Evolutionary conservation across 2,113 vertebrate species (phyloP).

Genomic region (Serilophus lunatus): DNA sequence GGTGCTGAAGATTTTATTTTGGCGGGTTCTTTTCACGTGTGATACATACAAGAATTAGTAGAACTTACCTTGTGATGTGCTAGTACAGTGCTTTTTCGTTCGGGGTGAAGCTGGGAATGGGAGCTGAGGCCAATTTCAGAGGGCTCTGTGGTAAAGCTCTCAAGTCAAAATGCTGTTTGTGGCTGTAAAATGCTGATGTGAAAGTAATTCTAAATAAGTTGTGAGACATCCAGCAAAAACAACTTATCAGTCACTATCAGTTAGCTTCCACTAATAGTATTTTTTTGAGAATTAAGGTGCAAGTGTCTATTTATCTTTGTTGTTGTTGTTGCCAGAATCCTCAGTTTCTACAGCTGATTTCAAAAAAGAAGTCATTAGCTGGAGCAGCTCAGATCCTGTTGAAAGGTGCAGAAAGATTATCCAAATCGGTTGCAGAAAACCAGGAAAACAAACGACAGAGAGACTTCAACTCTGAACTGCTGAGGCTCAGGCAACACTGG

Average conservation of each 20-base stretch:
- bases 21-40: rapidly evolving
- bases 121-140: background rate
- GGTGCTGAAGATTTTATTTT: background rate
- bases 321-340: slow-evolving; percentile 73
- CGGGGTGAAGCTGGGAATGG: background rate
- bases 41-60: rapidly evolving
- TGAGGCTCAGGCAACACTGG: slow-evolving; percentile 95
- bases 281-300: background rate
- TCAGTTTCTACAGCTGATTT: slow-evolving; percentile 91
- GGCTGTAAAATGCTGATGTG: rapidly evolving
- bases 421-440: slow-evolving; percentile 90
- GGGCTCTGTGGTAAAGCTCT: background rate
- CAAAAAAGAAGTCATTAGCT: slow-evolving; percentile 93
- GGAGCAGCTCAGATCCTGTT: slow-evolving; percentile 92
- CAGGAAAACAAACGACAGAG: slow-evolving; percentile 92
- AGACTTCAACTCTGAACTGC: slow-evolving; percentile 95
- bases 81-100: background rate
- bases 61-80: background rate
- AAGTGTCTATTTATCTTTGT: background rate
- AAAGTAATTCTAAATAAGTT: background rate
- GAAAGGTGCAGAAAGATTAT: slow-evolving; percentile 93
- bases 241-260: background rate
- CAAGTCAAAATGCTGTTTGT: background rate
- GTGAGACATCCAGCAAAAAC: background rate
- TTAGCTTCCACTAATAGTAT: background rate